Percentiles rank a stretch among this genome's conserved stretches.
These are phyloP conservation scores for Meloidogyne floridensis DNA, from an alignment of 1,140 invertebrate genomes.

Conservation along the genomic window DNA sequence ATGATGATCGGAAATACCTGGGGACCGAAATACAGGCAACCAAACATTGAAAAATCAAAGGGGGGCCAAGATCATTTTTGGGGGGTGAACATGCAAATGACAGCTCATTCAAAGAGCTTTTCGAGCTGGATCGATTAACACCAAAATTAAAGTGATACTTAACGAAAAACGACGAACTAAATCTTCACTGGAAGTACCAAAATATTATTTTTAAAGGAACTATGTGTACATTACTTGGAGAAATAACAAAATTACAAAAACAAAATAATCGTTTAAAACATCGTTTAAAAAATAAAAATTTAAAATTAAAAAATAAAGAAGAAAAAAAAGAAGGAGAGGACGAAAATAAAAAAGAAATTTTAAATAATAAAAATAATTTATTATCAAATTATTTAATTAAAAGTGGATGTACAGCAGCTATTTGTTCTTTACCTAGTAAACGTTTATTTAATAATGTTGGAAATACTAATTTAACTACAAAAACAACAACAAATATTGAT, in stretches of 20 bases:
- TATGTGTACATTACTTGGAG: conserved; percentile 38
- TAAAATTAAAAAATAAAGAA: not conserved
- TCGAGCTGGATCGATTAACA: too few species aligned
- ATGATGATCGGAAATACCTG: too few species aligned
- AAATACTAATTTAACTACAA: too few species aligned
- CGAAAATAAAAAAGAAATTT: not conserved
- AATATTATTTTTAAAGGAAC: conserved; percentile 28
- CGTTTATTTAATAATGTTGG: not conserved
- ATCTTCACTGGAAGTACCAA: too few species aligned
- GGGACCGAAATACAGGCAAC: too few species aligned
- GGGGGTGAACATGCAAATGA: too few species aligned
- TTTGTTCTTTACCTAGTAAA: not conserved
- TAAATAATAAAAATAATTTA: conserved; percentile 2
- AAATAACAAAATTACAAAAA: conserved; percentile 40
- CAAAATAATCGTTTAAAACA: conserved; percentile 36
- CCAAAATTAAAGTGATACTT: too few species aligned
- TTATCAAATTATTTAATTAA: conserved; percentile 6
- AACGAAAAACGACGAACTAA: too few species aligned
- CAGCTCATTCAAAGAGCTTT: too few species aligned
- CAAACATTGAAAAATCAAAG: too few species aligned
- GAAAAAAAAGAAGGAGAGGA: not conserved
- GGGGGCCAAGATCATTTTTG: too few species aligned
- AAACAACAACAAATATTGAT: too few species aligned
- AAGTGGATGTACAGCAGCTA: conserved; percentile 2
- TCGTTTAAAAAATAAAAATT: conserved; percentile 23